Base-by-base conservation (phyloP, 2,113 vertebrate genomes). In the Psittacula cyanocephala region DNA sequence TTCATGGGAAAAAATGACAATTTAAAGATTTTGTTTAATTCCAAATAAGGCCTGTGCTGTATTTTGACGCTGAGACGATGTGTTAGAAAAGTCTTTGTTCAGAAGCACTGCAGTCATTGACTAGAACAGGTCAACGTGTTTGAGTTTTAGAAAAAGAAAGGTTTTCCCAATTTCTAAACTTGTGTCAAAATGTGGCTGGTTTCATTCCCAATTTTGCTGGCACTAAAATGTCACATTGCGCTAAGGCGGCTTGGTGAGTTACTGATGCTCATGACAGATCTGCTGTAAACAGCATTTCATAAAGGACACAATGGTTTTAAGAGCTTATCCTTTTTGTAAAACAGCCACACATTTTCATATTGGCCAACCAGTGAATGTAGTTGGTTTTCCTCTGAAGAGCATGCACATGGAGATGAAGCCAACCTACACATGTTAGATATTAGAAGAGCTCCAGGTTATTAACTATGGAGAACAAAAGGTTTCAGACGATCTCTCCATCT, bases 401-500 rank as follows among this genome's bases (percentile, higher is more conserved):
- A 10, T 41, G 64, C 81, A 91, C 89, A 52, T 0, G 25, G 92
- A 92, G 72, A 91, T 75, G 78, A 87, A 94, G 91, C 89, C 93
- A 95, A 44, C 77, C 89, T 44, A 89, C 80, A 75, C 93, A 53
- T 16, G 65, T 55, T 15, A 53, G 90, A 63, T 74, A 92, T 44
- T 85, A 95, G 86, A 91, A 76, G 81, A 95, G 89, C 96, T 95
- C 86, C 86, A 92, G 89, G 95, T 97, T 95, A 97, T 95, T 92
- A 95, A 93, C 93, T 95, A 62, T 46, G 49, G 93, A 95, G 94
- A 96, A 95, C 94, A 97, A 96, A 95, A 95, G 96, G 87, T 55
- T 96, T 95, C 84, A 91, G 96, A 96, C 0, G 15, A 70, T 89
- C 74, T 89, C 94, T 95, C 95, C 94, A 96, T 96, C 96, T 97